phyloP scores from a whole-genome alignment of 1,140 invertebrate species.

The Heliothis virescens region DNA sequence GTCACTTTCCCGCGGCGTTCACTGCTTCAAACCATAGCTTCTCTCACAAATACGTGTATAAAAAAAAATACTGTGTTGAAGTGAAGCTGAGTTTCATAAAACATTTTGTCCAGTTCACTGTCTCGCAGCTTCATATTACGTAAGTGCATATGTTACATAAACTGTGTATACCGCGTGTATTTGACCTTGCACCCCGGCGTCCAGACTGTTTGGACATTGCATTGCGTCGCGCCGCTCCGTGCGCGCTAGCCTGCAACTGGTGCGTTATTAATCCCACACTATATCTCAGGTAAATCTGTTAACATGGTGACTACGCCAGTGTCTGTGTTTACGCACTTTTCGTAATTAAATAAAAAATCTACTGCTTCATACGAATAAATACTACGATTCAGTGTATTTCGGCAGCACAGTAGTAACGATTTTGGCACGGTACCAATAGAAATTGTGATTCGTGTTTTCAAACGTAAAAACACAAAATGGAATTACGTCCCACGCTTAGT shows the following conservation, averaged over 20 bases:
- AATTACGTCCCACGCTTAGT: slow-evolving; percentile 15
- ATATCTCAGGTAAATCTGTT: neutral
- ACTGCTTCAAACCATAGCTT: slow-evolving; percentile 14
- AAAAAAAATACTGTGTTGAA: neutral
- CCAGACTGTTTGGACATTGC: slow-evolving; percentile 23
- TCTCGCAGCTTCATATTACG: slow-evolving; percentile 4
- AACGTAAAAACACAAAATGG: slow-evolving; percentile 31
- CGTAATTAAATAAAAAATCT: neutral
- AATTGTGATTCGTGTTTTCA: slow-evolving; percentile 31
- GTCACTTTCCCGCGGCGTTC: slow-evolving; percentile 21
- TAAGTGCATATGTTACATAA: slow-evolving; percentile 32
- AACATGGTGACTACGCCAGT: neutral
- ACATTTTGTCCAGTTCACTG: neutral
- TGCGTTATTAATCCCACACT: neutral
- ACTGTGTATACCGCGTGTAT: neutral
- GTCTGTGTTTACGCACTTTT: slow-evolving; percentile 30
- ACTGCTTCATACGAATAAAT: slow-evolving; percentile 19
- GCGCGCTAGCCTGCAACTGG: neutral
- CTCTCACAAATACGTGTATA: neutral
- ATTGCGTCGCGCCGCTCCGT: slow-evolving; percentile 15
- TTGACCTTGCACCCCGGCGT: slow-evolving; percentile 34
- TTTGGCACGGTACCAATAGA: slow-evolving; percentile 24
- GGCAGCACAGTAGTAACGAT: slow-evolving; percentile 25
- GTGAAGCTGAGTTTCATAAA: neutral
- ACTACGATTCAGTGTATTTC: slow-evolving; percentile 11